These are phyloP conservation scores for Porites cylindrica DNA, from an alignment of 92 coral and sea anemone species.

Conservation along the genomic window DNA sequence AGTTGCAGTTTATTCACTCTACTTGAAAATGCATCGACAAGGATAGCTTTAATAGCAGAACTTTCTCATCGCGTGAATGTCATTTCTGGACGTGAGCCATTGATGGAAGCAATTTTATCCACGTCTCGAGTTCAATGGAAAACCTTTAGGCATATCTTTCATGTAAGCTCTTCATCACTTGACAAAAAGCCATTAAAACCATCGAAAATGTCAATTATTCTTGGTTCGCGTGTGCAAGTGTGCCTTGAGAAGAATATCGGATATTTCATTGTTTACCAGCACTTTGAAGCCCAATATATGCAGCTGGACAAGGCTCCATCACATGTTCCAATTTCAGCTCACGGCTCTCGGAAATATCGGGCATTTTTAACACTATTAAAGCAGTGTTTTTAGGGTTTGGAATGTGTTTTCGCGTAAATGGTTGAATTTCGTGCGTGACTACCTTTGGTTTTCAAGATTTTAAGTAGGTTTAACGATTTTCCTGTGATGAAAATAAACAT, in stretches of 20 bases:
- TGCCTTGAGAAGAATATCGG: slow-evolving; percentile 2
- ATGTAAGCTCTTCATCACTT: background rate
- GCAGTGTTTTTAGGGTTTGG: too few relatives aligned
- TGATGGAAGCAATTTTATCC: background rate
- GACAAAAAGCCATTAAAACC: slow-evolving; percentile 17
- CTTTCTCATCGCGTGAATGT: background rate
- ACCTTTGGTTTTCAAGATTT: too few relatives aligned
- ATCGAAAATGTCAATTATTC: slow-evolving; percentile 18
- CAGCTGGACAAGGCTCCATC: background rate
- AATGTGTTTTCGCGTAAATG: background rate
- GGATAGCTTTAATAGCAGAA: too few relatives aligned
- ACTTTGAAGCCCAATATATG: slow-evolving; percentile 12
- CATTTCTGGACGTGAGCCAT: background rate
- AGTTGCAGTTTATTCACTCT: background rate
- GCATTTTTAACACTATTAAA: slow-evolving; percentile 12
- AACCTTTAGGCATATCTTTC: background rate
- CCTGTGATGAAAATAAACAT: background rate
- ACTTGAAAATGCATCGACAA: too few relatives aligned
- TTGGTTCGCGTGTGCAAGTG: slow-evolving; percentile 30
- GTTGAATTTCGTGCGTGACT: too few relatives aligned
- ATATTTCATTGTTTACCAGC: slow-evolving; percentile 21
- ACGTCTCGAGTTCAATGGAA: background rate
- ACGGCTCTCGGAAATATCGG: slow-evolving; percentile 1
- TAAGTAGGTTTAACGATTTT: too few relatives aligned
- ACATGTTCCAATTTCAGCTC: slow-evolving; percentile 14